These are phyloP conservation scores for Cephus rjabovi DNA, from an alignment of 2,888 invertebrate genomes.

Conservation along the genomic window DNA sequence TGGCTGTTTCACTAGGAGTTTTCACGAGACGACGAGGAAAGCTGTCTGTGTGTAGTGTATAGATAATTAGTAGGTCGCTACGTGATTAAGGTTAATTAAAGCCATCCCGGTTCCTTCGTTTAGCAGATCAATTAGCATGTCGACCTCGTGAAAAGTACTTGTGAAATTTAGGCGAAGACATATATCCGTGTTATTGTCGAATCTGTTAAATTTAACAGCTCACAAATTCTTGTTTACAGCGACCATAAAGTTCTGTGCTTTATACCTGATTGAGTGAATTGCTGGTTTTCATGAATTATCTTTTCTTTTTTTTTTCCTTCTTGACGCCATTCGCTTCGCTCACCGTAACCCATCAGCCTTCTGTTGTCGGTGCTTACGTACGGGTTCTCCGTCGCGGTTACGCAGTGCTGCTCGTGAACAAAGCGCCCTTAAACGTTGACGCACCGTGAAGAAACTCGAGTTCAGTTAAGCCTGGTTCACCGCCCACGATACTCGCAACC, in stretches of 20 bases:
- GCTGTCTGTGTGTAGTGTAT: neutral
- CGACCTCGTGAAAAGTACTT: neutral
- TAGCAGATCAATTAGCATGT: slow-evolving; percentile 33
- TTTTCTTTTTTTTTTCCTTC: neutral
- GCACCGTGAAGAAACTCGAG: neutral
- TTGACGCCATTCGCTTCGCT: neutral
- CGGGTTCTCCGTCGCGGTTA: slow-evolving; percentile 26
- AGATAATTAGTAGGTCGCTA: slow-evolving; percentile 53
- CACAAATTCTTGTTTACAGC: neutral
- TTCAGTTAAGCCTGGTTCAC: neutral
- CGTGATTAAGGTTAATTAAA: slow-evolving; percentile 52
- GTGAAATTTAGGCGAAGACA: neutral
- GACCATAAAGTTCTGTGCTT: neutral
- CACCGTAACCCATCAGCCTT: neutral
- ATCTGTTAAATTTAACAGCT: neutral
- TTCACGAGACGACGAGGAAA: neutral
- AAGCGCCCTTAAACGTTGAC: slow-evolving; percentile 26
- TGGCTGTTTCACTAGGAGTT: neutral
- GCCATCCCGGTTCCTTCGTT: slow-evolving; percentile 28
- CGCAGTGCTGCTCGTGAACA: slow-evolving; percentile 36
- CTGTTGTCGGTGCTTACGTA: neutral
- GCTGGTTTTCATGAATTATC: neutral
- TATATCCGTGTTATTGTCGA: neutral
- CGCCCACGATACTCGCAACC: neutral
- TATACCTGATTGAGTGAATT: neutral